Evolutionary conservation across 2,888 invertebrate species (phyloP).

Genomic region (Macaria liturata): DNA sequence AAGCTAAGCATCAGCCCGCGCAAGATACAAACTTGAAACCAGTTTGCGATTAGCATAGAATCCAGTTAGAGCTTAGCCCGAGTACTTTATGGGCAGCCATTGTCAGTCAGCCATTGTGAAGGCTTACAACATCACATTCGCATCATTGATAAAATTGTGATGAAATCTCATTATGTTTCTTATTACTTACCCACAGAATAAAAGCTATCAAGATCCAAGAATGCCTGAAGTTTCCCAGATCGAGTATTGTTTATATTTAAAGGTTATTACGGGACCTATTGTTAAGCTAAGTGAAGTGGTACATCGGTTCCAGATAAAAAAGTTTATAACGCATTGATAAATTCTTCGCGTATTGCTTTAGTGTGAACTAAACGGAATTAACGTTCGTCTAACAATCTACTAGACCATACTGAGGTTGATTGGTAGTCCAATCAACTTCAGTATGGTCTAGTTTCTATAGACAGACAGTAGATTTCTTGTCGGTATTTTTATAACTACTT

Average conservation of each 20-base stretch:
- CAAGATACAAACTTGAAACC: constrained; percentile 4
- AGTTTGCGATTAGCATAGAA: constrained; percentile 20
- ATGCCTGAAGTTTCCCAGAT: constrained; percentile 49
- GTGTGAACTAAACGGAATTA: no score
- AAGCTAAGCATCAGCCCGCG: background rate
- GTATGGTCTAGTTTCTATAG: no score
- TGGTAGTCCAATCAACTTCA: no score
- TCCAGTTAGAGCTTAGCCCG: constrained; percentile 15
- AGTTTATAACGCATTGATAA: constrained; percentile 21
- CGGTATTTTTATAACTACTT: no score
- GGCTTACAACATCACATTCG: constrained; percentile 42
- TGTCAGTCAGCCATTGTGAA: constrained; percentile 12
- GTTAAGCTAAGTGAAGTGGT: constrained; percentile 28
- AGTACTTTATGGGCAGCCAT: constrained; percentile 8
- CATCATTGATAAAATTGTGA: constrained; percentile 70
- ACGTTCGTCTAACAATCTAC: no score
- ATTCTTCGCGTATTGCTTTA: constrained; percentile 1
- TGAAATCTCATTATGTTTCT: constrained; percentile 71
- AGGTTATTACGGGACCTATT: constrained; percentile 46
- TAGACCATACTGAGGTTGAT: no score
- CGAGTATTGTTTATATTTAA: constrained; percentile 54
- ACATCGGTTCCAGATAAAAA: constrained; percentile 30
- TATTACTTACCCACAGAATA: constrained; percentile 66
- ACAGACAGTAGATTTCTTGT: no score
- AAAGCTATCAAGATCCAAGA: constrained; percentile 61